Percentiles rank a stretch among this genome's conserved stretches.
These are phyloP conservation scores for Alces alces DNA, from an alignment of 2,113 vertebrate genomes.

Conservation along the genomic window DNA sequence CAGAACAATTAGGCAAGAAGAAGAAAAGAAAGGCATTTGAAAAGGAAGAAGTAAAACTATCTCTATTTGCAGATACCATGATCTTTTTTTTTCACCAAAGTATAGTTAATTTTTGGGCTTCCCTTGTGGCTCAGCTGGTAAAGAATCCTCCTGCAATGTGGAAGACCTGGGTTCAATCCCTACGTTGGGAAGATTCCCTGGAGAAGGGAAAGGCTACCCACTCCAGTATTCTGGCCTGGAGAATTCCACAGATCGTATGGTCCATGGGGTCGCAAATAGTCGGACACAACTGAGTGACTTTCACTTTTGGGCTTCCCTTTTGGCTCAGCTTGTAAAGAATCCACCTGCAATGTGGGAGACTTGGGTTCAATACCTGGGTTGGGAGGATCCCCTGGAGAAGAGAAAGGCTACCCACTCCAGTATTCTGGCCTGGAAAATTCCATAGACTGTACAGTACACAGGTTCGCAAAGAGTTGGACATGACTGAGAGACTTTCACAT, in stretches of 20 bases:
- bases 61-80: neutral
- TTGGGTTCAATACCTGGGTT: neutral
- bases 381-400: neutral
- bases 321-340: neutral
- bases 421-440: neutral
- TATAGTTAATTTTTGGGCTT: neutral
- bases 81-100: neutral
- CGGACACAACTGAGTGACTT: neutral
- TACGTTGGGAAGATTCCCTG: neutral
- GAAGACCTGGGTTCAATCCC: neutral
- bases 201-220: neutral
- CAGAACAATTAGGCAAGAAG: neutral
- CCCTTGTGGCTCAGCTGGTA: neutral
- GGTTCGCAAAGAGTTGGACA: neutral
- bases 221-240: neutral
- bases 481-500: accelerated
- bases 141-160: neutral
- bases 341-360: neutral
- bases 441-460: neutral
- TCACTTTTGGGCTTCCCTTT: neutral
- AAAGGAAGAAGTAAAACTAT: neutral
- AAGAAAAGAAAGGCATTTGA: neutral
- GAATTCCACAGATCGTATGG: neutral
- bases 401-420: neutral
- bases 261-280: neutral